phyloP scores from a whole-genome alignment of 2,113 vertebrate species.

The Vanacampus margaritifer region DNA sequence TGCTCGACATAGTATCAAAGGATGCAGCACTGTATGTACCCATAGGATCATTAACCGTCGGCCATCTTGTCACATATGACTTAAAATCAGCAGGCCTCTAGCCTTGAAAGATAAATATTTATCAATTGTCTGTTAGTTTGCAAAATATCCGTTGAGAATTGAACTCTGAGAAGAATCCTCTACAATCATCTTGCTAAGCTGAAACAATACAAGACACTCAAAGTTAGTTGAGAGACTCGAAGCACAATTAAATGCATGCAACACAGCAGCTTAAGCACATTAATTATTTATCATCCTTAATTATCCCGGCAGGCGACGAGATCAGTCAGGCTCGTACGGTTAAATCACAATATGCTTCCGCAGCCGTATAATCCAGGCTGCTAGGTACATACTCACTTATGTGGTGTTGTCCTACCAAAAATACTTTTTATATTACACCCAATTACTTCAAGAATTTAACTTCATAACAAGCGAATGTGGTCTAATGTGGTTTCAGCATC shows the following conservation, averaged over 20 bases:
- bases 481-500: not conserved
- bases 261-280: not conserved
- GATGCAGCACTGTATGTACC: not conserved
- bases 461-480: not conserved
- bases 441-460: not conserved
- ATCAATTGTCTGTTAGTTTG: not conserved
- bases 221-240: not conserved
- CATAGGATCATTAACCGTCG: not conserved
- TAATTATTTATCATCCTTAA: not conserved
- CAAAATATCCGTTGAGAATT: not conserved
- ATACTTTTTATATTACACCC: not conserved
- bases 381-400: not conserved
- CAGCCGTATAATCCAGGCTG: not conserved
- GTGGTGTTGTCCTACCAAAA: not conserved
- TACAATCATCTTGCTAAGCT: not conserved
- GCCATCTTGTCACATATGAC: not conserved
- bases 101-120: not conserved
- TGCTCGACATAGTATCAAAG: no score
- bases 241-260: slow-evolving; percentile 3
- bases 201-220: not conserved
- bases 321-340: not conserved
- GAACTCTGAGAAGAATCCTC: not conserved
- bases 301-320: slow-evolving; percentile 9
- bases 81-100: not conserved
- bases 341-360: not conserved